Base-by-base conservation (phyloP, 2,797 vertebrate species). In the Periophthalmus magnuspinnatus region DNA sequence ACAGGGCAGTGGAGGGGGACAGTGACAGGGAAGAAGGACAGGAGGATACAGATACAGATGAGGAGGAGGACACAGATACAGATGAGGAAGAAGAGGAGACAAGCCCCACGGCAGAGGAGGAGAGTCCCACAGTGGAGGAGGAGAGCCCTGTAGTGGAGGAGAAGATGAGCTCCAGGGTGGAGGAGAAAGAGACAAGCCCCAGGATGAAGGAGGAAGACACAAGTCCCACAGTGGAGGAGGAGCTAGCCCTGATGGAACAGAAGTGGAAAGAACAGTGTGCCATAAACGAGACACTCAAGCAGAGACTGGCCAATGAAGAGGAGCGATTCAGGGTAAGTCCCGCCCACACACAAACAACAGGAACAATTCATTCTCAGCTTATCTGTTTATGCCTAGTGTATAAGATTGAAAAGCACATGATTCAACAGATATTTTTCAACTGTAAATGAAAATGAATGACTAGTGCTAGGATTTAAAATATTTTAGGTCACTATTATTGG, bases 251-350 rank as follows among this genome's bases (percentile, higher is more conserved):
- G 91, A 93, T 98, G 94, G 97, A 99, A 84, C 91, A 97, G 92
- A 97, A 95, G 79, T 98, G 96, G 96, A 96, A 94, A 82, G 96
- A 98, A 85, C 97, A 99, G 89, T 92, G 97, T 41, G 95, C 95
- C 73, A 94, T 96, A 84, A 96, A 94, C 13, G 95, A 96, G 80
- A 84, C 90, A 21, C 88, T 97, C 68, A 97, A 96, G 84, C 92
- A 95, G 68, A 94, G 96, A 67, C 91, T 97, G 69, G 91, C 93
- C 34, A 86, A 92, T 17, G 94, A 95, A 89, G 95, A 97, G 73
- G 95, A 97, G 71, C 93, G 89, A 55, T 96, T 95, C 86, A 92
- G 94, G 84, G 97, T 98, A 93, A 86, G 80, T 36, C 17, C 21
- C 65, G 17, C 17, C 32, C 56, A 60, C 22, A 47, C 50, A 50